These are phyloP conservation scores for Andrena flavipes DNA, from an alignment of 2,888 invertebrate species.

Conservation along the genomic window DNA sequence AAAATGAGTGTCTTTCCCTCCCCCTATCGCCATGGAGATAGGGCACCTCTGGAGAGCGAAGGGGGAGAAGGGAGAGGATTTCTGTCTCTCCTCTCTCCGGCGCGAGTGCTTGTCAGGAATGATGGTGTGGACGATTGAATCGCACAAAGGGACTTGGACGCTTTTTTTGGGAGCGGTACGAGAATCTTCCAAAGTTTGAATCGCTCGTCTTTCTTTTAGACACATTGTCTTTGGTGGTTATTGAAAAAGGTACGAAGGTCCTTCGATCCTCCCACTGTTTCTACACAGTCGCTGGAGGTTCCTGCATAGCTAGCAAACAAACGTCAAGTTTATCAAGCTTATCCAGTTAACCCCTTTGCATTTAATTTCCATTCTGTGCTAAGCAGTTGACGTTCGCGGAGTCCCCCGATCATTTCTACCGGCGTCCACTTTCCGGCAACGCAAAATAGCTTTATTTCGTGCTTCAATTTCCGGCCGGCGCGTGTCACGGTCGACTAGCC, in stretches of 20 bases:
- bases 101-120: slow-evolving; percentile 35
- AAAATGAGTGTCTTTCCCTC: slow-evolving; percentile 85
- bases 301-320: too few relatives aligned
- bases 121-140: slow-evolving; percentile 34
- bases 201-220: too few relatives aligned
- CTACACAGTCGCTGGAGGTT: too few relatives aligned
- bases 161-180: slow-evolving; percentile 59
- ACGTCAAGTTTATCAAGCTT: too few relatives aligned
- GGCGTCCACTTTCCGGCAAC: too few relatives aligned
- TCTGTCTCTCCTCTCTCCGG: slow-evolving; percentile 39
- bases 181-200: not conserved
- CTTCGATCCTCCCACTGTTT: too few relatives aligned
- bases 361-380: too few relatives aligned
- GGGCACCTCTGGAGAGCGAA: slow-evolving; percentile 75
- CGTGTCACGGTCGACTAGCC: slow-evolving; percentile 24
- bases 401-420: too few relatives aligned
- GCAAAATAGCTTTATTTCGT: slow-evolving; percentile 61
- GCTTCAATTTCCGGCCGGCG: slow-evolving; percentile 62
- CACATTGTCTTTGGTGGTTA: too few relatives aligned
- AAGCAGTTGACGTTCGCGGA: too few relatives aligned
- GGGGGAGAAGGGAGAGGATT: slow-evolving; percentile 36
- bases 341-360: too few relatives aligned
- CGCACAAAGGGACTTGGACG: slow-evolving; percentile 45
- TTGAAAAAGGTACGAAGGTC: too few relatives aligned
- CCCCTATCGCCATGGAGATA: slow-evolving; percentile 82